Conservation (phyloP, 2,113 vertebrate species). For the Bos taurus region DNA sequence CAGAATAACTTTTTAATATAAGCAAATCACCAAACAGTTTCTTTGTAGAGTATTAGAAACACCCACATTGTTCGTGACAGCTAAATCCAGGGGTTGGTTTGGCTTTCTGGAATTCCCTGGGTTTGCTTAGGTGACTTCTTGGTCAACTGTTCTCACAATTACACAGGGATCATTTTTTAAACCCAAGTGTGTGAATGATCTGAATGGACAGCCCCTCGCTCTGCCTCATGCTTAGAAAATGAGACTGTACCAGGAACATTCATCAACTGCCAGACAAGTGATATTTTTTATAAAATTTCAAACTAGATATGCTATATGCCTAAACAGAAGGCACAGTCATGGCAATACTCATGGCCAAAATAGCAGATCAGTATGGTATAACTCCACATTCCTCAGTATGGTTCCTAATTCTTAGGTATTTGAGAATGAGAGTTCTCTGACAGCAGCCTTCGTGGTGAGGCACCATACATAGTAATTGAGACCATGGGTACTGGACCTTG, state of each 20-base stretch:
- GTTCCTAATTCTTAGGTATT: neutral
- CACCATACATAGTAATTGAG: neutral
- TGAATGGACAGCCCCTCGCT: neutral
- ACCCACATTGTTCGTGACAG: neutral
- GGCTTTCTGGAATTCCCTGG: neutral
- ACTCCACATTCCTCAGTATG: neutral
- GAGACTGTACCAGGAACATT: neutral
- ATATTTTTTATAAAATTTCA: constrained; percentile 51
- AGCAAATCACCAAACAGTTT: neutral
- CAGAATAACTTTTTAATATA: constrained; percentile 35
- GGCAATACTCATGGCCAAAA: constrained; percentile 18
- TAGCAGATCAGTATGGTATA: constrained; percentile 31
- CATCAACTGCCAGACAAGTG: constrained; percentile 37
- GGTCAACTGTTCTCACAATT: neutral
- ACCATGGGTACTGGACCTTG: neutral
- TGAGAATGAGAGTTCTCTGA: constrained; percentile 24
- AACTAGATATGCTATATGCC: constrained; percentile 27
- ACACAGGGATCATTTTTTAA: neutral
- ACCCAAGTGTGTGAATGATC: neutral
- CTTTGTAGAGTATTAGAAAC: neutral
- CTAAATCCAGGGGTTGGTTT: neutral
- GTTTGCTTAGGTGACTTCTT: neutral
- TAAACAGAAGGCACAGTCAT: constrained; percentile 35
- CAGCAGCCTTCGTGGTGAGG: neutral
- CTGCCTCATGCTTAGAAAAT: constrained; percentile 25